Conservation (phyloP, 2,797 vertebrate species). For the Leptoclinus maculatus region DNA sequence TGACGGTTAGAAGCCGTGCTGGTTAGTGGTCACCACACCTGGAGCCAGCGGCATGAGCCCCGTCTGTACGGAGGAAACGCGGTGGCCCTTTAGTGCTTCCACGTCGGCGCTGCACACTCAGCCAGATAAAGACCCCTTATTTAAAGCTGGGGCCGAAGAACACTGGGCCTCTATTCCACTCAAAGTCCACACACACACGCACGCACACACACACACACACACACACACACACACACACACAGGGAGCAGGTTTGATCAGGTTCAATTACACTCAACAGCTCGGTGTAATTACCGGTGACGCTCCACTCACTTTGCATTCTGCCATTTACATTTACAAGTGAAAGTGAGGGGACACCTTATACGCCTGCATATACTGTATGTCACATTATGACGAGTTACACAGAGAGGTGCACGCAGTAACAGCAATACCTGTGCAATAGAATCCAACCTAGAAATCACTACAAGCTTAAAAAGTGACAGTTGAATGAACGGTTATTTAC, state of each 20-base stretch:
- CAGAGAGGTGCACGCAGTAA: not conserved
- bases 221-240: constrained; percentile 16
- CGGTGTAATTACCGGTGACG: constrained; percentile 70
- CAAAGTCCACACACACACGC: constrained; percentile 28
- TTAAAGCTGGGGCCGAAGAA: constrained; percentile 67
- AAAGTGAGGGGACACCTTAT: constrained; percentile 19
- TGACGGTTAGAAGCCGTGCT: constrained; percentile 69
- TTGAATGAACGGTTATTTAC: not conserved
- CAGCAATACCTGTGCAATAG: not conserved
- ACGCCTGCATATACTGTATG: not conserved
- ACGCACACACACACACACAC: constrained; percentile 8
- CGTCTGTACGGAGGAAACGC: constrained; percentile 65
- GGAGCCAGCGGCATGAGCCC: constrained; percentile 59
- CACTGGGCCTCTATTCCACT: constrained; percentile 79
- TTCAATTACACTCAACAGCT: constrained; percentile 67
- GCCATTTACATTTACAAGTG: constrained; percentile 65
- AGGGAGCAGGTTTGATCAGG: constrained; percentile 72
- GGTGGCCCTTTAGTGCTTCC: constrained; percentile 66
- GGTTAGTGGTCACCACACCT: constrained; percentile 74
- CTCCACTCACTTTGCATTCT: constrained; percentile 67
- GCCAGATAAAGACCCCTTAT: constrained; percentile 78
- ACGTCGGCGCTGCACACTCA: constrained; percentile 52
- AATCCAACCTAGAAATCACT: not conserved
- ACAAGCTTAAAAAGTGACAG: not conserved
- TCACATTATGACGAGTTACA: constrained; percentile 4